phyloP scores from a whole-genome alignment of 2,113 vertebrate species.

The Hiodon tergisus region DNA sequence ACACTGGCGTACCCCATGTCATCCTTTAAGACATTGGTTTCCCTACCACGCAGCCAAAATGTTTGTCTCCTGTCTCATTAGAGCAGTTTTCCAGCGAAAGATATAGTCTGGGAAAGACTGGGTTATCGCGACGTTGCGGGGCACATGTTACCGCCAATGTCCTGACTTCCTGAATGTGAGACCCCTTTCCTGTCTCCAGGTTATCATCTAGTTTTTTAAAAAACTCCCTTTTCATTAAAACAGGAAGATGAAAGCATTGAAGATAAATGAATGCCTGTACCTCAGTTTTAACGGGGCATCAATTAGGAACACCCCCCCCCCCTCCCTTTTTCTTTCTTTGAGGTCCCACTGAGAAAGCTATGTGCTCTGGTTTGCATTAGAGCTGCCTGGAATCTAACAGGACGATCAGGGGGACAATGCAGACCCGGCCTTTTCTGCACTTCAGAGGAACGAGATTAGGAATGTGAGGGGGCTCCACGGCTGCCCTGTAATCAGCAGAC shows the following conservation, averaged over 20 bases:
- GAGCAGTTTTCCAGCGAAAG: too few relatives aligned
- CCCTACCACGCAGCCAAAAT: too few relatives aligned
- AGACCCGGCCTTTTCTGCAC: neutral
- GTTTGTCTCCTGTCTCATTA: too few relatives aligned
- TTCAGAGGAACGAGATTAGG: neutral
- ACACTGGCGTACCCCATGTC: too few relatives aligned
- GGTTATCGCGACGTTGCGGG: too few relatives aligned
- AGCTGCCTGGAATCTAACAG: constrained; percentile 46
- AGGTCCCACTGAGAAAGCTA: constrained; percentile 58
- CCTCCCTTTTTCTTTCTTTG: constrained; percentile 44
- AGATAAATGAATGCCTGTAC: constrained; percentile 65
- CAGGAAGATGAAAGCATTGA: constrained; percentile 55
- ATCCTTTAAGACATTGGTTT: too few relatives aligned
- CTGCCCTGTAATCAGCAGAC: neutral
- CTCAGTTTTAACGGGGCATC: constrained; percentile 61
- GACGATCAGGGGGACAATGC: constrained; percentile 51
- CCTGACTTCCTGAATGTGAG: too few relatives aligned
- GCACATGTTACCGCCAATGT: too few relatives aligned
- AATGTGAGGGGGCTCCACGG: constrained; percentile 20
- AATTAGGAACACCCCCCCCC: constrained; percentile 44
- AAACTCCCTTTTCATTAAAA: constrained; percentile 51
- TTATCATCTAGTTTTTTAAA: neutral
- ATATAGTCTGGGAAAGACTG: too few relatives aligned
- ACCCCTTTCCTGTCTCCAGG: too few relatives aligned
- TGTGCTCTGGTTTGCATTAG: constrained; percentile 66